phyloP scores from a whole-genome alignment of 2,888 invertebrate genomes.

The Acholoe squamosa region DNA sequence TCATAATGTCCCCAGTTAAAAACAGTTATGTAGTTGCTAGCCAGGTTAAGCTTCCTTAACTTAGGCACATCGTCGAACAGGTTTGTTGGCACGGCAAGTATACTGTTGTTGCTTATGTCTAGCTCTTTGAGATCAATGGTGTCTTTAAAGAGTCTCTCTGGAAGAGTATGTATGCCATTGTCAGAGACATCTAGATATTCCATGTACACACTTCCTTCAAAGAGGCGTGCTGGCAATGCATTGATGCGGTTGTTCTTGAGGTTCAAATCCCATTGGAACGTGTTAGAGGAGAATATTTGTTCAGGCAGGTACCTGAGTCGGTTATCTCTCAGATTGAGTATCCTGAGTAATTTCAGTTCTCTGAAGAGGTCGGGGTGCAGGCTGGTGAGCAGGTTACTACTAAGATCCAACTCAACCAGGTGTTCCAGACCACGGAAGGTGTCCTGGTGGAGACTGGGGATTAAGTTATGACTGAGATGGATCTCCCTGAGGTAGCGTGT shows the following conservation, averaged over 20 bases:
- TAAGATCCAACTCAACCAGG: not conserved
- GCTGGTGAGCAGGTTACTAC: not conserved
- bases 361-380: not conserved
- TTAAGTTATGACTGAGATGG: not conserved
- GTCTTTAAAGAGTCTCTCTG: not conserved
- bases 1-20: not conserved
- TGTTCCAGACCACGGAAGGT: not conserved
- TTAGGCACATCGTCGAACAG: not conserved
- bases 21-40: not conserved
- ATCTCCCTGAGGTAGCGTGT: not conserved
- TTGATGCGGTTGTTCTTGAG: not conserved
- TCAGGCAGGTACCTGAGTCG: not conserved
- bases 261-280: conserved; percentile 31
- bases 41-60: not conserved
- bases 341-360: not conserved
- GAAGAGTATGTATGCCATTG: not conserved
- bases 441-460: not conserved
- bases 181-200: conserved; percentile 21
- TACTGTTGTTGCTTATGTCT: conserved; percentile 34
- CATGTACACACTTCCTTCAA: not conserved
- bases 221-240: not conserved
- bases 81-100: conserved; percentile 4
- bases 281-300: not conserved
- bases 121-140: conserved; percentile 15
- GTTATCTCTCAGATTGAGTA: conserved; percentile 3